Base-by-base conservation (phyloP, 2,888 invertebrate species). In the Kryphioiulus occultus region DNA sequence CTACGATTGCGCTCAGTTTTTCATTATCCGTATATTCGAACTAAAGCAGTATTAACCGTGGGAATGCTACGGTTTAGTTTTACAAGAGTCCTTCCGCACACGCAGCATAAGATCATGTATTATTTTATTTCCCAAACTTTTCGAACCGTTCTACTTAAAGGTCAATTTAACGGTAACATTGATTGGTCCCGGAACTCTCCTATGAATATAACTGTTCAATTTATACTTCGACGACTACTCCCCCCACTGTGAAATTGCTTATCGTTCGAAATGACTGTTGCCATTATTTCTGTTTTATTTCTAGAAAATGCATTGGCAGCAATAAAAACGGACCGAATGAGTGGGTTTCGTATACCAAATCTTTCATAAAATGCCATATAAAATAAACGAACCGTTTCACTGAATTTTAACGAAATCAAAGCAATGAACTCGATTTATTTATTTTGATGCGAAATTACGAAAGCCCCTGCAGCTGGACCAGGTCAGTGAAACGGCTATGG, bases 191-290 rank as follows among this genome's bases (percentile, higher is more conserved):
- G 59, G 59, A 59, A n/a, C 59, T 59, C 3, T 59, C 59, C 59
- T 59, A 59, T 59, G 59, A 59, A 59, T 59, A 59, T 59, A 59
- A 59, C 59, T 59, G 59, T 59, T 59, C 59, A 59, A 59, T 59
- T 59, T 59, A 19, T 59, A 59, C 59, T 59, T n/a, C 3, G 59
- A n/a, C 59, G 59, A 59, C 59, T 59, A 59, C n/a, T 59, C 59
- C n/a, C n/a, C 59, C 59, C 59, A 59, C 59, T 59, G 59, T 59
- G 59, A 59, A 59, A 59, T 59, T 59, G 59, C 59, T 59, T 59
- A 59, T 59, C 59, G 59, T 59, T 59, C 59, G 59, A 59, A 59
- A 59, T 59, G 59, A 59, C 59, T 59, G 59, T 59, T 59, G 59
- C 59, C 59, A 59, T 59, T 59, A 59, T 59, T 59, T 59, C 59